Base-by-base conservation (phyloP, 2,888 invertebrate species). In the Aphodius sticticus region DNA sequence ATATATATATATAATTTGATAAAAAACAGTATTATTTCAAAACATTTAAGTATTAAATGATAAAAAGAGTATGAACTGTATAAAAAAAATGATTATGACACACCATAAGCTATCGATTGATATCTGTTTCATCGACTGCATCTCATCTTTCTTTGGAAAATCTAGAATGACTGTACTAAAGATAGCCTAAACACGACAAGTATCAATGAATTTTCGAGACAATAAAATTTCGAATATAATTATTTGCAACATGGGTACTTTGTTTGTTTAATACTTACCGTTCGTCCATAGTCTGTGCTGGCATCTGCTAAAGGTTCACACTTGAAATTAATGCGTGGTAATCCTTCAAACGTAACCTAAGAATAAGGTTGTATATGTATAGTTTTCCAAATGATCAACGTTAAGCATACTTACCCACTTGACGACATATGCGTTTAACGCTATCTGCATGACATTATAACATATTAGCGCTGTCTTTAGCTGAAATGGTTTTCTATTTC, bases 401-500 rank as follows among this genome's bases (percentile, higher is more conserved):
- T 9, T 53, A 53, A 53, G 7, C 1, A 53, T 53, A 53, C 84
- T 84, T 83, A 88, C 87, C 85, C 84, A 83, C 36, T 84, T 78
- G 12, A 87, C 84, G 71, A 88, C 77, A 81, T 84, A 87, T 5
- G 76, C 72, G 77, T 86, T 87, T 6, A 82, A 78, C 6, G 86
- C 84, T 36, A 95, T 93, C 90, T 95, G 95, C 70, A 92, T 85
- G 6, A 93, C 86, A 86, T 95, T 94, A 86, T 94, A 95, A 0
- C 91, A 79, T 76, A 94, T 90, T 82, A 95, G 90, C 7, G 92
- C 80, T 74, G 88, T 90, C 84, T 93, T 91, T 26, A 95, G 86
- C 16, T 93, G 90, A 85, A 91, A 92, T 0, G 95, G 92, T 76
- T 91, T 89, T 6, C 93, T 89, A 83, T 93, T 90, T 80, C 90